Evolutionary conservation across 1,140 invertebrate genomes (phyloP).

Genomic region (Potamilus streckersoni): DNA sequence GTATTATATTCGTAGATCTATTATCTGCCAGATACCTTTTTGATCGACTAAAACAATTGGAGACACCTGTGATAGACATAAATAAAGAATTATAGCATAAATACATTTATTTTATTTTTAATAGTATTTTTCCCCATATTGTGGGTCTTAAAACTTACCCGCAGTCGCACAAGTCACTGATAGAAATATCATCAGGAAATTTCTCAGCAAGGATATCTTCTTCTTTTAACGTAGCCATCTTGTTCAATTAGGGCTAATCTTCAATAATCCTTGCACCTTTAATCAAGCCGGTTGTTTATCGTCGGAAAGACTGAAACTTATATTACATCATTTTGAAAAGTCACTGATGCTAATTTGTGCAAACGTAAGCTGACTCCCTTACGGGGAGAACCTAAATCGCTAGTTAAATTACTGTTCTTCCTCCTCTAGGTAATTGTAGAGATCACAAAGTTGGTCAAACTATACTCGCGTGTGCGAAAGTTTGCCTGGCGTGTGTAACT

Average conservation of each 20-base stretch:
- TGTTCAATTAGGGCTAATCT: neutral
- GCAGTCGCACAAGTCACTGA: constrained; percentile 31
- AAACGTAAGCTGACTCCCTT: neutral
- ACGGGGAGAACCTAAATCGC: neutral
- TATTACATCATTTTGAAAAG: constrained; percentile 8
- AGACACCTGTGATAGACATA: too few species aligned
- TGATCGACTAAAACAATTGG: too few species aligned
- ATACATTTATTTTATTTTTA: too few species aligned
- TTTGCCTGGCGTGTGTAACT: constrained; percentile 17
- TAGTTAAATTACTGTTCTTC: constrained; percentile 12
- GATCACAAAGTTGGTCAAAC: constrained; percentile 24
- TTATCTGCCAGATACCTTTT: too few species aligned
- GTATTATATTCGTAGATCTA: too few species aligned
- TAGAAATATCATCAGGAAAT: constrained; percentile 31
- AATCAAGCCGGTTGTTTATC: neutral
- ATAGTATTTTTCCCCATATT: too few species aligned
- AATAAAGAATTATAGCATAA: too few species aligned
- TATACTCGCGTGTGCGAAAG: constrained; percentile 22
- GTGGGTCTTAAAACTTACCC: constrained; percentile 20
- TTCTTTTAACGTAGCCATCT: constrained; percentile 21
- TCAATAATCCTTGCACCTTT: neutral
- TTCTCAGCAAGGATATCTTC: constrained; percentile 26
- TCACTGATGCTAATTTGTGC: neutral
- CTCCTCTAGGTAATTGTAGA: constrained; percentile 10
- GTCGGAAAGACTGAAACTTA: neutral